Evolutionary conservation across 2,888 invertebrate species (phyloP), one percentile per base, ranked within the genome.

Genomic region (Protodeltote pygarga): DNA sequence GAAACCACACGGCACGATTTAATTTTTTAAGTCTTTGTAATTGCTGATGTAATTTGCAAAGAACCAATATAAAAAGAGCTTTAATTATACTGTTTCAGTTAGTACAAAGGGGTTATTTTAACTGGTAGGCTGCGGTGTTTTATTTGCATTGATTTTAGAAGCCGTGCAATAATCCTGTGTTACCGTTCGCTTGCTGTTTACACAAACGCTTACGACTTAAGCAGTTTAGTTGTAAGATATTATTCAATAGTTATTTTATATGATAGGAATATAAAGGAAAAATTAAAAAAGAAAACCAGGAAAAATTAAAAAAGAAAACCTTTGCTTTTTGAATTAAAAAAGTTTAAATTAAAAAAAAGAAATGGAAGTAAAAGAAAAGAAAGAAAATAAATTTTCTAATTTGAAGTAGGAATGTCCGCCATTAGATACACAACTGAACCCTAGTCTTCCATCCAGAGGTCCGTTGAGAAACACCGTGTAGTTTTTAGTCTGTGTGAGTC

Each of bases 131-230:
- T 2, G 29, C 31, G 38, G 57, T 68, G 75, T 69, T 77, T 81
- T 82, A 84, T 83, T 81, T 73, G 69, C 75, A 89, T 89, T 83
- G 91, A 91, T 91, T 91, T 90, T 85, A 75, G 91, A 91, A 91
- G 83, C 90, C 89, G 29, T 75, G 77, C 11, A 54, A 55, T 85
- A 89, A 90, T 86, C 87, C 87, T 83, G 77, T 85, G 87, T 89
- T 85, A 79, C 78, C 71, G 79, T 80, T 67, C 74, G 82, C 75
- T 78, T 81, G 80, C 81, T 88, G 89, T 87, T 89, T 87, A 90
- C 88, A 89, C 87, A 87, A 85, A 83, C 86, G 87, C 86, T 90
- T 90, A 89, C 81, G 66, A 85, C 79, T 81, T 90, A 90, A 91
- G 89, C 75, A 86, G 84, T 86, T 88, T 85, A 75, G 75, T 81